Conservation (phyloP, 2,888 invertebrate species). For the Timema cristinae region DNA sequence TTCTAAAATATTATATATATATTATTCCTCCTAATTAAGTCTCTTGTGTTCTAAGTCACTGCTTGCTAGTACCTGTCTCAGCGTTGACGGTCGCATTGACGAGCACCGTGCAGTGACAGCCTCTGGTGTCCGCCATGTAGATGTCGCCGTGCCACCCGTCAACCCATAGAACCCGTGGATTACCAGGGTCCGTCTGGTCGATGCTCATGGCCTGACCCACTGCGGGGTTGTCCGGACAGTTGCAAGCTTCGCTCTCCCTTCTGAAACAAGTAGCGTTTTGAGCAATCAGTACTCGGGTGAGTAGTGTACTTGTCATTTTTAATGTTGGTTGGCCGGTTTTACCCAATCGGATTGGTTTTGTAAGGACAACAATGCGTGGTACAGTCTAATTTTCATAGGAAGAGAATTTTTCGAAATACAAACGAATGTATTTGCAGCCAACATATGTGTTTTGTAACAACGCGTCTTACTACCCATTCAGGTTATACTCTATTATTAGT, state of each 20-base stretch:
- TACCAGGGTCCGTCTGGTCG: slow-evolving; percentile 58
- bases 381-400: no score
- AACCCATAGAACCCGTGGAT: slow-evolving; percentile 59
- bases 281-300: no score
- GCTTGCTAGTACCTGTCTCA: slow-evolving; percentile 23
- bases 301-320: no score
- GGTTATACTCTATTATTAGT: no score
- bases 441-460: no score
- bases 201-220: slow-evolving; percentile 63
- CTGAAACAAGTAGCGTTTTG: neutral
- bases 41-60: neutral
- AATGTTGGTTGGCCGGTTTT: no score
- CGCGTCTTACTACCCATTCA: no score
- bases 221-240: slow-evolving; percentile 60
- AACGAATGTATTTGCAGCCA: no score
- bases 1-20: neutral
- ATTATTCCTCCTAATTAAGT: neutral
- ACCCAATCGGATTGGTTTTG: no score
- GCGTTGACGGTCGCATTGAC: slow-evolving; percentile 48
- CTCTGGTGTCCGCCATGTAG: slow-evolving; percentile 60
- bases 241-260: slow-evolving; percentile 46
- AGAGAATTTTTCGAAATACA: no score
- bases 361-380: no score
- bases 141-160: slow-evolving; percentile 59
- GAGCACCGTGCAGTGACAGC: slow-evolving; percentile 61